Evolutionary conservation across 2,797 vertebrate species (phyloP), one percentile per base, ranked within the genome.

Genomic region (Tokudaia tokunoshimensis): DNA sequence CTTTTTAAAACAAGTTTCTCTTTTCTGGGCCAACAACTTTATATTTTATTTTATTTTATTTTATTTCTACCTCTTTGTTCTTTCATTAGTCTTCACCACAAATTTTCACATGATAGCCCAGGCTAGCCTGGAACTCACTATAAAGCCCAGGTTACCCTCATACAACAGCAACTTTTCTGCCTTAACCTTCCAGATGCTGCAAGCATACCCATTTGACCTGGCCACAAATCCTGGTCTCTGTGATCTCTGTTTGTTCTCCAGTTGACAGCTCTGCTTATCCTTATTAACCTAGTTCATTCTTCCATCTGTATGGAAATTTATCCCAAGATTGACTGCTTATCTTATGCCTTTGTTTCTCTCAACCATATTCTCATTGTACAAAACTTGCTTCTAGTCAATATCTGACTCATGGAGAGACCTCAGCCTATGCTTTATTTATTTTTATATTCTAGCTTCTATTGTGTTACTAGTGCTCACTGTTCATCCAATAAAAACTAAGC

Each of bases 301-400:
- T 59, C 50, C 6, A 12, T 31, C 24, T 41, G 26, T 17, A 2
- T 2, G 41, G 83, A 79, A 59, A 20, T 6, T 15, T 63, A 22
- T 41, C 47, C 29, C 31, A 37, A 85, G 2, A 29, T n/a, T 34
- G 19, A 24, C 65, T 14, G 11, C 8, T 75, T 24, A 26, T 55
- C 24, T 12, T 44, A 2, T 15, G 20, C 34, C 10, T 74, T 29
- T 44, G 20, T 55, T 86, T 79, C 41, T 61, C 5, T 11, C 3
- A 1, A 5, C 8, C 10, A 0, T 34, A 4, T 41, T 63, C 1
- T 29, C 1, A 34, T 76, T 41, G 3, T 13, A 44, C 19, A 6
- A 6, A 34, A 6, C 19, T 20, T 26, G 34, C 83, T 90, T 72
- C 9, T 34, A 6, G n/a, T 24, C 41, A 3, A n/a, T n/a, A 10